phyloP scores from a whole-genome alignment of 2,888 invertebrate species.

The Agrochola litura region DNA sequence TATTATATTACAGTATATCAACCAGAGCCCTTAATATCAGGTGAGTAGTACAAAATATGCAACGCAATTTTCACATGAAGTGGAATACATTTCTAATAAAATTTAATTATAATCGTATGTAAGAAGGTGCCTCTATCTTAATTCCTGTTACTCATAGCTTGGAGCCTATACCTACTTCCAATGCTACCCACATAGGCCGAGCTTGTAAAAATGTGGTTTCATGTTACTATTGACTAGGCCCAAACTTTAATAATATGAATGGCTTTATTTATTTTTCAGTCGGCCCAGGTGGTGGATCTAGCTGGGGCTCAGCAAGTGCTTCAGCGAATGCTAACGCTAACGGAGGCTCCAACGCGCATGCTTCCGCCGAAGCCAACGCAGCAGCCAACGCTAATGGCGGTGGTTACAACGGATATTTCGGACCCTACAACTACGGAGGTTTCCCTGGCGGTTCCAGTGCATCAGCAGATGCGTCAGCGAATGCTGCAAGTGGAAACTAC shows the following conservation, averaged over 20 bases:
- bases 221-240: not conserved
- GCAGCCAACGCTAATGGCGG: constrained; percentile 13
- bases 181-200: not conserved
- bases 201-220: not conserved
- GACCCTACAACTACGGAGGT: constrained; percentile 35
- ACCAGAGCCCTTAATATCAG: not conserved
- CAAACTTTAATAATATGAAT: not conserved
- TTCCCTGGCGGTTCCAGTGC: constrained; percentile 48
- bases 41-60: constrained; percentile 18
- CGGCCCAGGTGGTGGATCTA: constrained; percentile 18
- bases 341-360: not conserved
- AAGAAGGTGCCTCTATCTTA: constrained; percentile 4
- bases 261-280: constrained; percentile 19
- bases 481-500: constrained; percentile 30
- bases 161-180: not conserved
- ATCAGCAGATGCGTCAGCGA: constrained; percentile 44
- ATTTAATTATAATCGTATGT: not conserved
- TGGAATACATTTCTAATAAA: not conserved
- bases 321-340: constrained; percentile 25
- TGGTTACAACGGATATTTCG: constrained; percentile 23
- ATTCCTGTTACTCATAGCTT: not conserved
- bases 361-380: constrained; percentile 44
- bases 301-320: constrained; percentile 45
- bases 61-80: not conserved
- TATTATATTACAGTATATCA: constrained; percentile 1